Evolutionary conservation across 2,797 vertebrate species (phyloP), one percentile per base, ranked within the genome.

Genomic region (Distichodus sexfasciatus): DNA sequence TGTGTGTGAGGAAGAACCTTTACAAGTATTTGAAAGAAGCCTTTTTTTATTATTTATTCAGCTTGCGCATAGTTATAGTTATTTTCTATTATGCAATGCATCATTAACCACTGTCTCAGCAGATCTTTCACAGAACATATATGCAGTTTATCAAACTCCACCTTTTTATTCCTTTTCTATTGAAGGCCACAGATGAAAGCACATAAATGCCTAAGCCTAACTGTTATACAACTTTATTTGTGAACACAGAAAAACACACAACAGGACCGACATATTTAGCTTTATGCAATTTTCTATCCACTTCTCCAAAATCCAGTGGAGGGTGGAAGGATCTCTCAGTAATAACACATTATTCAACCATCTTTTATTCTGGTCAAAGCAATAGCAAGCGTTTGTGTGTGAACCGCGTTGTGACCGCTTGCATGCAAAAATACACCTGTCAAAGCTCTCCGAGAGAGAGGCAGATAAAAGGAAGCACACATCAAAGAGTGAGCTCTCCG

Each of bases 401-500:
- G 14, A 24, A 51, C 51, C 15, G 28, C 43, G 48, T 36, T 33
- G 35, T 69, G 69, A 23, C 54, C 40, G 38, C 65, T 51, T 55
- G 76, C 68, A 77, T 77, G 76, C 76, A 80, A 71, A 79, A 76
- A 76, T 62, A 70, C 70, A 65, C 72, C 76, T 76, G 70, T 60
- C 63, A 46, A 57, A 10, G 44, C 50, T 35, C 40, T 31, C 46
- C 50, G 69, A 62, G 58, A 72, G 62, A 61, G 62, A 76, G 36
- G 66, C 60, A 78, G 66, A 78, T 78, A 66, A 81, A 81, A 78
- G 76, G 50, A 74, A 62, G 44, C 46, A 19, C 50, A 68, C 68
- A 72, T 81, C 76, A 78, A 81, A 78, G 76, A 29, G 50, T 11
- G 24, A 68, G 31, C 31, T 35, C 36, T 47, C 54, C 15, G 53